These are phyloP conservation scores for Apostichopus californicus DNA, from an alignment of 35 echinoderm and acorn worm genomes.

Conservation along the genomic window DNA sequence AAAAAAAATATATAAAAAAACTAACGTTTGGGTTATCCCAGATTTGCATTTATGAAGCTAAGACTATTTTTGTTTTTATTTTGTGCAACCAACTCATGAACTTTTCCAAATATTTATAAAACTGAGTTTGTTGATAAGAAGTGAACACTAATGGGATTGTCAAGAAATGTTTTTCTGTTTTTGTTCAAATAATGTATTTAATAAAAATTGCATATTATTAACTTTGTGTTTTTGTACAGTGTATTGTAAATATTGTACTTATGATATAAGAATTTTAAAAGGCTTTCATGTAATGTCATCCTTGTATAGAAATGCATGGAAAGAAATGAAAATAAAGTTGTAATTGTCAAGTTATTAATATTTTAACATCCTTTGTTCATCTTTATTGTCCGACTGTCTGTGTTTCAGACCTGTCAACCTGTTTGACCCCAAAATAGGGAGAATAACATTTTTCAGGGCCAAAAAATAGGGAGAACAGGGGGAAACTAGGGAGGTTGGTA, in stretches of 20 bases:
- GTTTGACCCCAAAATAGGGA: too few relatives aligned
- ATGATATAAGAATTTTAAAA: slow-evolving; percentile 47
- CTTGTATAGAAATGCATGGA: slow-evolving; percentile 52
- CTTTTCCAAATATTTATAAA: slow-evolving; percentile 7
- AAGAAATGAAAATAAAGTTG: slow-evolving; percentile 12
- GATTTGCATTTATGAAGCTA: too few relatives aligned
- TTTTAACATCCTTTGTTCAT: background rate
- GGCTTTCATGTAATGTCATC: slow-evolving; percentile 51
- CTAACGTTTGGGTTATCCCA: too few relatives aligned
- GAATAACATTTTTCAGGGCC: too few relatives aligned
- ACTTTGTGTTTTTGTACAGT: slow-evolving; percentile 47
- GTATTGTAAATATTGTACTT: slow-evolving; percentile 54
- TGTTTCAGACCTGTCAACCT: too few relatives aligned
- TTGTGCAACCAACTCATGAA: background rate
- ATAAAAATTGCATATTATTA: slow-evolving; percentile 24
- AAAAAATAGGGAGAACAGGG: too few relatives aligned
- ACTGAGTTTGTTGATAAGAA: background rate
- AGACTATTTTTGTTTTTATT: too few relatives aligned
- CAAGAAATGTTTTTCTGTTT: background rate
- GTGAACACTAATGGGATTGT: background rate
- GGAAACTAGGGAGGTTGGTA: too few relatives aligned
- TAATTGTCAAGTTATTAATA: background rate
- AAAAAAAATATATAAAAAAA: too few relatives aligned
- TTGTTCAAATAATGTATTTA: slow-evolving; percentile 53
- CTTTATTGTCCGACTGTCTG: too few relatives aligned